Conservation (phyloP, 1,140 invertebrate genomes). For the Pissodes strobi region DNA sequence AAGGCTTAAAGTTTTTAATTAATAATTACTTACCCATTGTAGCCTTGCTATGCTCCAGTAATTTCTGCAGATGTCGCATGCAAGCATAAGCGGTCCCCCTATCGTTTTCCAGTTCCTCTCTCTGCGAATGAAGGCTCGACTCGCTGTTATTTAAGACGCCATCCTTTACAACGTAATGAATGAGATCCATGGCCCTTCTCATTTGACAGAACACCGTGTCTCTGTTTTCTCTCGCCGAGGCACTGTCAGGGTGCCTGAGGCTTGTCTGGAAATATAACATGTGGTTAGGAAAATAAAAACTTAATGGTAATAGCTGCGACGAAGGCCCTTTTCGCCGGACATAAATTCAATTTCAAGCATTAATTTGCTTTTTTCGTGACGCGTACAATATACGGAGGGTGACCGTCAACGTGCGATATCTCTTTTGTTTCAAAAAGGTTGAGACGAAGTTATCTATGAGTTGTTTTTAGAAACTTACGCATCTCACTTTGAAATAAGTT, state of each 20-base stretch:
- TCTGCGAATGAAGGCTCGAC: constrained; percentile 40
- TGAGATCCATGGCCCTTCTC: constrained; percentile 94
- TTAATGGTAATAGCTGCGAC: too few relatives aligned
- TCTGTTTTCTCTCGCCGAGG: constrained; percentile 89
- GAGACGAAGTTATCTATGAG: too few relatives aligned
- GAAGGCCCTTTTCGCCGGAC: too few relatives aligned
- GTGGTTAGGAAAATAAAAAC: not conserved
- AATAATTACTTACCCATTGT: constrained; percentile 51
- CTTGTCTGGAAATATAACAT: constrained; percentile 67
- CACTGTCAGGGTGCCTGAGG: constrained; percentile 92
- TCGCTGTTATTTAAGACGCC: constrained; percentile 67
- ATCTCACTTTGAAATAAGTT: too few relatives aligned
- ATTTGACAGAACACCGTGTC: constrained; percentile 98
- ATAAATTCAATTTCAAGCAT: too few relatives aligned
- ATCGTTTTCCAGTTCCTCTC: constrained; percentile 63
- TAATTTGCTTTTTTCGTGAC: too few relatives aligned
- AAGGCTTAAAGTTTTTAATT: constrained; percentile 11
- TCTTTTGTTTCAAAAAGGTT: too few relatives aligned
- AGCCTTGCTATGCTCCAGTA: constrained; percentile 82
- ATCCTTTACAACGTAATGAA: constrained; percentile 96
- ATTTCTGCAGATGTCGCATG: constrained; percentile 80
- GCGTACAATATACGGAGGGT: too few relatives aligned
- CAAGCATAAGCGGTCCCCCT: constrained; percentile 76
- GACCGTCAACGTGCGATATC: too few relatives aligned
- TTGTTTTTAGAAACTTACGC: too few relatives aligned